phyloP scores from a whole-genome alignment of 2,113 vertebrate species.

The Aptenodytes forsteri region DNA sequence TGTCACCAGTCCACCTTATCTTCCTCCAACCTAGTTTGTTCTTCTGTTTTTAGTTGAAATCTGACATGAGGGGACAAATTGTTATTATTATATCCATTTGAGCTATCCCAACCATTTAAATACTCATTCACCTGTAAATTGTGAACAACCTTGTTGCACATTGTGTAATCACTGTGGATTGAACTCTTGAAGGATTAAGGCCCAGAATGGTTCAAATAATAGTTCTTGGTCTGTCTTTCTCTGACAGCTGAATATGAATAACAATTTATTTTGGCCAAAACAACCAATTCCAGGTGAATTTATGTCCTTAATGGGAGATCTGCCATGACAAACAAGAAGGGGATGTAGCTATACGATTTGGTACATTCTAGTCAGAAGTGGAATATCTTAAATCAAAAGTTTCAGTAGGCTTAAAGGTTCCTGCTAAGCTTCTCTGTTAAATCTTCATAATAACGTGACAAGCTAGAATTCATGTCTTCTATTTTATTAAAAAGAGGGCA shows the following conservation, averaged over 20 bases:
- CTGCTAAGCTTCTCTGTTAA: background rate
- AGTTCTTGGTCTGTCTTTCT: background rate
- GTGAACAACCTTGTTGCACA: background rate
- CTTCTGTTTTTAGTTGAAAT: background rate
- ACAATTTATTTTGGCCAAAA: conserved; percentile 34
- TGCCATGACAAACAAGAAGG: conserved; percentile 45
- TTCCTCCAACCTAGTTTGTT: background rate
- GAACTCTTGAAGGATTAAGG: background rate
- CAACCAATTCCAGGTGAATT: conserved; percentile 13
- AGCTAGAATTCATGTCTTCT: background rate
- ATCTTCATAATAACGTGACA: background rate
- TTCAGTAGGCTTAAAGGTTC: background rate
- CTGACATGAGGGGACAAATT: background rate
- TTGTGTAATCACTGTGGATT: background rate
- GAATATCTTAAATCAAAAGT: conserved; percentile 27
- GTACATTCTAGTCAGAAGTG: background rate
- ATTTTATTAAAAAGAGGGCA: background rate
- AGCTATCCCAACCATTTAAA: background rate
- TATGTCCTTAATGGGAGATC: conserved; percentile 15
- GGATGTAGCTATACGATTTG: background rate
- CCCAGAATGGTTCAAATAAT: background rate
- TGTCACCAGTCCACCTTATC: background rate
- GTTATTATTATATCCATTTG: background rate
- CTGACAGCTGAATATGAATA: background rate
- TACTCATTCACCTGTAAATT: background rate